Evolutionary conservation across 2,888 invertebrate genomes (phyloP), one percentile per base, ranked within the genome.

Genomic region (Agrotis puta): DNA sequence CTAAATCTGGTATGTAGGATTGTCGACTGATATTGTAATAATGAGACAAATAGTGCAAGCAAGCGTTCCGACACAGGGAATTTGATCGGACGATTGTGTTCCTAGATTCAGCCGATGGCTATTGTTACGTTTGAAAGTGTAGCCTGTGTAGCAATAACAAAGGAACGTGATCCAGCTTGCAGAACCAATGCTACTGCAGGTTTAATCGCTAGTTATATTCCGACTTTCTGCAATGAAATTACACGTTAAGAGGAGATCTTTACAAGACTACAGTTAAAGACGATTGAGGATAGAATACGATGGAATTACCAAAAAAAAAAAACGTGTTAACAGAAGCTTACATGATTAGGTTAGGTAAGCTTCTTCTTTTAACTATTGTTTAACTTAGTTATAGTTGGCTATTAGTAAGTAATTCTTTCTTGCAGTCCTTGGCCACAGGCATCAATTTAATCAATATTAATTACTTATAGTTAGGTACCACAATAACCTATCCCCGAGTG

Each of bases 81-180:
- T 43, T 6, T 50, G 2, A 22, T 43, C n/a, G 56, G 20, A 20
- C 33, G 11, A 22, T 61, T 47, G 27, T 47, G 27, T 64, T 43
- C 11, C 24, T 64, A 16, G 7, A 59, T 58, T 58, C 24, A 16
- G 43, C 27, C 20, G n/a, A 58, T 43, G 1, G 7, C 16, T 11
- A 58, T 43, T 24, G 39, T 18, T 39, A 63, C 3, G 5, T 22
- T 22, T 64, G 64, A 58, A 58, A 27, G 45, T 27, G 20, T 57
- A 47, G 7, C 7, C 18, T n/a, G 18, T 59, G 45, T 24, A 47
- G 14, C 27, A 13, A 20, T 9, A 22, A 47, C 61, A 47, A 33
- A 33, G 47, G 3, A 65, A 18, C 5, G 18, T 14, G 27, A 33
- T 47, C 9, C 47, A 62, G 62, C 20, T 62, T 47, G 16, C 62